Evolutionary conservation across 2,888 invertebrate species (phyloP).

Genomic region (Teinopalpus imperialis): DNA sequence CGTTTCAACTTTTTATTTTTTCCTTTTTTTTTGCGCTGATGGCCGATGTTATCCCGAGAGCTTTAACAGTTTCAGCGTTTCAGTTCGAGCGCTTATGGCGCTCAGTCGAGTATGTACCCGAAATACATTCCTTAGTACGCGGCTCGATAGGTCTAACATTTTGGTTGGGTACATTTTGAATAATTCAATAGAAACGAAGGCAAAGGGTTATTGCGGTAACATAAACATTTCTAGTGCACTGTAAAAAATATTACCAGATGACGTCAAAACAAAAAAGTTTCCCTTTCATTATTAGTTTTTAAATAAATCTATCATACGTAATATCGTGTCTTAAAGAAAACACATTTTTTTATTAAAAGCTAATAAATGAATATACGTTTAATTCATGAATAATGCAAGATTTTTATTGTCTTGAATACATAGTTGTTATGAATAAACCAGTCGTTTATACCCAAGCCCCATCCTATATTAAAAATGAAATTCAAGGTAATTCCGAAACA

Average conservation of each 20-base stretch:
- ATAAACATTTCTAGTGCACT: conserved; percentile 15
- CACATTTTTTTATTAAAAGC: too few species aligned
- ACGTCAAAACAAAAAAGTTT: background rate
- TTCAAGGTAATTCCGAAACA: conserved; percentile 21
- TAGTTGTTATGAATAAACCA: conserved; percentile 21
- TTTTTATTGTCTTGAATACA: conserved; percentile 18
- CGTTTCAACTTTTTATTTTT: too few species aligned
- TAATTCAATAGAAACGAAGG: conserved; percentile 16
- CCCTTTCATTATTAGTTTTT: conserved; percentile 1
- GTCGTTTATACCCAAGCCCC: conserved; percentile 22
- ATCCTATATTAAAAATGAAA: conserved; percentile 21
- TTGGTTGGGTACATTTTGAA: conserved; percentile 17
- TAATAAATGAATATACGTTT: conserved; percentile 2
- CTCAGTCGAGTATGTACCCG: too few species aligned
- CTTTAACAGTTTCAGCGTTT: too few species aligned
- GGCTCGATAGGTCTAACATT: too few species aligned
- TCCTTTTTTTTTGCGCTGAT: too few species aligned
- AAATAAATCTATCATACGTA: too few species aligned
- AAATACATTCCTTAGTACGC: too few species aligned
- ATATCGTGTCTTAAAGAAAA: too few species aligned
- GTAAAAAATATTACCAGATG: conserved; percentile 9
- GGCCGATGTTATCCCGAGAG: too few species aligned
- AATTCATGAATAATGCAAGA: conserved; percentile 10
- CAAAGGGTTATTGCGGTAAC: conserved; percentile 8
- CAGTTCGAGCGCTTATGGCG: too few species aligned